Base-by-base conservation (phyloP, 2,888 invertebrate species). In the Acanthosepion pharaonis region DNA sequence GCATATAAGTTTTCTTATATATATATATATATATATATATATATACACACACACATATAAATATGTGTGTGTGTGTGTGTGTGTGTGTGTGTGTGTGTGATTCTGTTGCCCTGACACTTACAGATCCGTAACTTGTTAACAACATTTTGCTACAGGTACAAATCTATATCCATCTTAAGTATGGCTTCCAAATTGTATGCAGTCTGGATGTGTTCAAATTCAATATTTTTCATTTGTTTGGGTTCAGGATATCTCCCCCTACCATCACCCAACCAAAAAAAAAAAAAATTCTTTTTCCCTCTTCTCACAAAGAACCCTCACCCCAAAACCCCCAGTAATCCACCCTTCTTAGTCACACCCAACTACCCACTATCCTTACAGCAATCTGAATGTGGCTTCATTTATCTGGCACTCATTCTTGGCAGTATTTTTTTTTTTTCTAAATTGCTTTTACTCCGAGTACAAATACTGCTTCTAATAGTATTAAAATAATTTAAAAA, bases 181-280 rank as follows among this genome's bases (percentile, higher is more conserved):
- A 78, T 78, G 78, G 78, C 78, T 78, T 78, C 78, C 78, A 78
- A 78, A n/a, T 33, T 78, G 78, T 78, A 78, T 33, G 78, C 78
- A n/a, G 78, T 78, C 78, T 78, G 78, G 33, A 78, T 78, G n/a
- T n/a, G 78, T 78, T 78, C 78, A 78, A 78, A 78, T 78, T 78
- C 78, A 78, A 78, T 78, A 78, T 78, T 78, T 78, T 33, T 78
- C 78, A 78, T 78, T 78, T 78, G 78, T 78, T 78, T 78, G 78
- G 78, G 78, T 78, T 78, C 78, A 78, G n/a, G 78, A 78, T 78
- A n/a, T 78, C n/a, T 78, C 78, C n/a, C 42, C 78, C 78, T 11
- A 78, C 78, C 78, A 78, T 78, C n/a, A 78, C n/a, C 78, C 78
- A n/a, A 78, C 9, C n/a, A 33, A 78, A 78, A 78, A 78, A 78